Base-by-base conservation (phyloP, 1,140 invertebrate species). In the Zaprionus inermis region DNA sequence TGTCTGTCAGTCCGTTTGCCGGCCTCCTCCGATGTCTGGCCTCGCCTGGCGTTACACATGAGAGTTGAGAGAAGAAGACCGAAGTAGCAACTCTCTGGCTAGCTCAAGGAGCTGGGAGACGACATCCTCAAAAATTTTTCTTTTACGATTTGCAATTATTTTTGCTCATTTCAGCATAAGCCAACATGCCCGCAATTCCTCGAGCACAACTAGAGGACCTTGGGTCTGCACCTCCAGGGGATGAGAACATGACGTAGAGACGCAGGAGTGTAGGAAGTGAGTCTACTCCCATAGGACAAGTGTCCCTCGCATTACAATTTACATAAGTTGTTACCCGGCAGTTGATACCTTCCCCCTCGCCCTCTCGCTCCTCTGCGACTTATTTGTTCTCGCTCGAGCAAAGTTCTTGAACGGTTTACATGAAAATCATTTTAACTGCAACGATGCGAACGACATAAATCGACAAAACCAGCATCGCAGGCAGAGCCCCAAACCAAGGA, bases 101-200 rank as follows among this genome's bases (percentile, higher is more conserved):
- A n/a, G n/a, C n/a, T n/a, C n/a, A n/a, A n/a, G n/a, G n/a, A n/a
- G n/a, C 12, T 5, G 5, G 14, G 10, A 38, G 14, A 76, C 71
- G 77, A 78, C 65, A 78, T 82, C 55, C 78, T 83, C 74, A 51
- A 84, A 84, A 78, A 67, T 72, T 76, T 49, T 58, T 78, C 76
- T 79, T 88, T 88, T 88, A 88, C 83, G 83, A 88, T 88, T 88
- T 78, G 83, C 83, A 88, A 88, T 88, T 88, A 88, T 88, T 88
- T 88, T 88, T 88, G 83, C 83, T 89, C 83, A 88, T 89, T 88
- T 88, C 83, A 88, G 79, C 83, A 88, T 84, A 88, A 88, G 77
- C 84, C 79, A 89, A 89, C 84, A 89, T 88, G 78, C 67, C 82
- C 82, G 69, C 78, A 78, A 85, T 88, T 83, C 83, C 83, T 88